These are phyloP conservation scores for Palaemon carinicauda DNA, from an alignment of 1,140 invertebrate genomes.

Conservation along the genomic window DNA sequence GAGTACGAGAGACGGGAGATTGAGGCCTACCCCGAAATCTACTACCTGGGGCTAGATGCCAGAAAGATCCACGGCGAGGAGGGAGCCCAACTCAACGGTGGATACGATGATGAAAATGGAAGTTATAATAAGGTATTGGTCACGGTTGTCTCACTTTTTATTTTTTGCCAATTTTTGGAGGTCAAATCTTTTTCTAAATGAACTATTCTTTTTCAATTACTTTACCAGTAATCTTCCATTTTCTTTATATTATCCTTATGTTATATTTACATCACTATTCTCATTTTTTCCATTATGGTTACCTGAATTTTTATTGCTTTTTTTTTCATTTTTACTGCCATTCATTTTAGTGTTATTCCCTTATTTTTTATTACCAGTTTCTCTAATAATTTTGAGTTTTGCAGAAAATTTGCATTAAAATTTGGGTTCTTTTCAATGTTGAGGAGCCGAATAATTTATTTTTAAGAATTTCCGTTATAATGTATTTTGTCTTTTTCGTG, in stretches of 20 bases:
- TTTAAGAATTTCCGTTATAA: no score
- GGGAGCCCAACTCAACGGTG: constrained; percentile 78
- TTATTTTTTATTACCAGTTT: no score
- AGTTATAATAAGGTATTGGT: constrained; percentile 85
- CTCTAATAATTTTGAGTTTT: no score
- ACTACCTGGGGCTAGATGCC: constrained; percentile 86
- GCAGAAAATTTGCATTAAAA: no score
- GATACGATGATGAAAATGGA: constrained; percentile 91
- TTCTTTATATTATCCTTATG: background rate
- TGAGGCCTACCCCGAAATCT: constrained; percentile 86
- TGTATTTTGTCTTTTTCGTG: no score
- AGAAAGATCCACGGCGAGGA: constrained; percentile 84
- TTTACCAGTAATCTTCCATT: background rate
- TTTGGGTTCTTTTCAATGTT: no score
- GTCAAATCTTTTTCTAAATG: background rate
- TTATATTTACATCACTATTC: background rate
- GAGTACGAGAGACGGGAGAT: constrained; percentile 87
- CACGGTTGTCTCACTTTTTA: background rate
- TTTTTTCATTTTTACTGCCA: background rate
- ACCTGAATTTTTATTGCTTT: background rate
- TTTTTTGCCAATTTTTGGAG: background rate
- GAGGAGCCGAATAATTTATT: no score
- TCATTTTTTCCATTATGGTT: background rate
- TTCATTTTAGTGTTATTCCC: no score
- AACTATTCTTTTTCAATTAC: background rate